Evolutionary conservation across 2,113 vertebrate genomes (phyloP).

Genomic region (Dicaeum eximium): DNA sequence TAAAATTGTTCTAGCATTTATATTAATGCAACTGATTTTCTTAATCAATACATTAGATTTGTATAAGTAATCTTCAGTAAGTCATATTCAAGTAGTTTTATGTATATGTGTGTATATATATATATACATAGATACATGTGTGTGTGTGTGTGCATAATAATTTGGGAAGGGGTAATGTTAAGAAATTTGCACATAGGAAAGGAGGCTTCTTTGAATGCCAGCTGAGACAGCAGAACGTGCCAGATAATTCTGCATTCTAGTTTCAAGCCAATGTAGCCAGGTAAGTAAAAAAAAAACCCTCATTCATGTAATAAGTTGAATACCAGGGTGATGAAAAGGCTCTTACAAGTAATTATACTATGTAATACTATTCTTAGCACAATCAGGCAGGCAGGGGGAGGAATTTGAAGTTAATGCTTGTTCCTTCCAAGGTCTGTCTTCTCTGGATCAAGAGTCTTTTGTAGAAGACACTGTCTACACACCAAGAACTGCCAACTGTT

Average conservation of each 20-base stretch:
- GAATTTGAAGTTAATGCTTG: background rate
- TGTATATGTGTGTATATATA: background rate
- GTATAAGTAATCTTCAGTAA: background rate
- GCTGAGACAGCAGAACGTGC: background rate
- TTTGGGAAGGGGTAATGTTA: background rate
- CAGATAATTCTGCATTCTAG: background rate
- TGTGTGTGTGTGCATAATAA: background rate
- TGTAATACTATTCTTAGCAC: background rate
- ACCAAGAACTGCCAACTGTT: background rate
- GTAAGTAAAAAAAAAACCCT: background rate
- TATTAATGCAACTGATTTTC: background rate
- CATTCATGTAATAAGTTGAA: background rate
- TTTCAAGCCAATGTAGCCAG: background rate
- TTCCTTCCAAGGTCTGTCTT: background rate
- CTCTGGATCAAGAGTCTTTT: background rate
- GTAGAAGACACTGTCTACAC: background rate
- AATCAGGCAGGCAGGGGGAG: no score
- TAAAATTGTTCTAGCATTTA: background rate
- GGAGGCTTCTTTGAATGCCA: background rate
- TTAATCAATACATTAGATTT: background rate
- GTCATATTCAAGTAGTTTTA: background rate
- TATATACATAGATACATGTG: accelerated
- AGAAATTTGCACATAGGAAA: background rate
- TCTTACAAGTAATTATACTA: background rate
- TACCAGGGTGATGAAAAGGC: background rate